Evolutionary conservation across 2,888 invertebrate species (phyloP).

Genomic region (Lagria hirta): DNA sequence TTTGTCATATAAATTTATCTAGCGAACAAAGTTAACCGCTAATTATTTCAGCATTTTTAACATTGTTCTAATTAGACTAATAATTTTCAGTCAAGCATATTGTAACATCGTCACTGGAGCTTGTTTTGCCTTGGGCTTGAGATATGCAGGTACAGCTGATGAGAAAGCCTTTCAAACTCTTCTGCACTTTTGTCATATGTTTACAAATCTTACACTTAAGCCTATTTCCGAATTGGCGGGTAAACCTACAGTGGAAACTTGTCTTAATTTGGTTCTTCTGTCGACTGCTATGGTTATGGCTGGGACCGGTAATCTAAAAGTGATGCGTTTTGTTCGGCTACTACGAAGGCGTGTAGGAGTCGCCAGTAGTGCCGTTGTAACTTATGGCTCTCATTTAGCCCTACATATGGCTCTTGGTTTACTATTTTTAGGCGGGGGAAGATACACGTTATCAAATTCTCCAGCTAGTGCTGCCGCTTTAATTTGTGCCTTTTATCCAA

Average conservation of each 20-base stretch:
- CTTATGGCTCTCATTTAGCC: constrained; percentile 91
- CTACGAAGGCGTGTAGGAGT: constrained; percentile 79
- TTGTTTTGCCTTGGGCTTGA: constrained; percentile 89
- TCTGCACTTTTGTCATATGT: constrained; percentile 70
- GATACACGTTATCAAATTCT: constrained; percentile 79
- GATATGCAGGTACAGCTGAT: constrained; percentile 91
- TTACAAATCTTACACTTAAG: constrained; percentile 68
- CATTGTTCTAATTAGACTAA: constrained; percentile 7
- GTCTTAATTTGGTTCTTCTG: constrained; percentile 79
- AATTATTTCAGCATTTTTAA: constrained; percentile 28
- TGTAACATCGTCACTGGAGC: constrained; percentile 95
- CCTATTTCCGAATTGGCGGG: constrained; percentile 86
- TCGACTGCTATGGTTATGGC: constrained; percentile 90
- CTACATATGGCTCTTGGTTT: constrained; percentile 95
- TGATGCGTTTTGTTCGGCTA: constrained; percentile 81
- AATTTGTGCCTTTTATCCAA: constrained; percentile 93
- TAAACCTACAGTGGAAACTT: constrained; percentile 85
- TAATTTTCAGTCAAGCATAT: constrained; percentile 80
- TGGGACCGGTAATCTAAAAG: constrained; percentile 86
- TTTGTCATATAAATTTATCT: too few relatives aligned
- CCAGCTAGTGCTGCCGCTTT: constrained; percentile 87
- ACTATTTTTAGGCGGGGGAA: constrained; percentile 90
- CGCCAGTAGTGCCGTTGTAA: constrained; percentile 67
- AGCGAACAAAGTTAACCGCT: too few relatives aligned
- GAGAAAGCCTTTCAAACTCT: constrained; percentile 77